phyloP scores from a whole-genome alignment of 92 coral and sea anemone species.

The Zoanthus sociatus region DNA sequence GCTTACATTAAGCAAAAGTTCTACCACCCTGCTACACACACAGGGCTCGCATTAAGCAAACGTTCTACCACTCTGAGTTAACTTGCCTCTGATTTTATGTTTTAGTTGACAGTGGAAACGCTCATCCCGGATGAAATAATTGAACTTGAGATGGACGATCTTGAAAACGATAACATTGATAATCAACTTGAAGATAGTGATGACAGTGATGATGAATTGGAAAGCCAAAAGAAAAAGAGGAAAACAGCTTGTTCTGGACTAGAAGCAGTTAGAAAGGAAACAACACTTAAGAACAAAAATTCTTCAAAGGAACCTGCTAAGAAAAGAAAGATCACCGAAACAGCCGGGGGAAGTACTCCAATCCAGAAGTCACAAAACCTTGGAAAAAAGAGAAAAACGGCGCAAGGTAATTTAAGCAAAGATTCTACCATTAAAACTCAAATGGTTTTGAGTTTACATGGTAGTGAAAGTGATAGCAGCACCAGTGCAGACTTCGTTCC shows the following conservation, averaged over 20 bases:
- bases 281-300: not conserved
- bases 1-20: no score
- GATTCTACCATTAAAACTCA: not conserved
- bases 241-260: not conserved
- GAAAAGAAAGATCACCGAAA: not conserved
- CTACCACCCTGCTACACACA: no score
- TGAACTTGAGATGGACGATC: constrained; percentile 4
- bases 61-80: no score
- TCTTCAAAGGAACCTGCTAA: not conserved
- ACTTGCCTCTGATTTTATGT: not conserved
- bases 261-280: not conserved
- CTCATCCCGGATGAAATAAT: constrained; percentile 35
- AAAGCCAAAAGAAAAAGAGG: not conserved
- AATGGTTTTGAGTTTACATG: not conserved
- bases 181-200: not conserved
- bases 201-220: constrained; percentile 6
- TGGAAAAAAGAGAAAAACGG: constrained; percentile 9
- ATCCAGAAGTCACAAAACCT: not conserved
- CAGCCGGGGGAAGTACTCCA: not conserved
- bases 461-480: not conserved
- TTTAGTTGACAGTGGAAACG: constrained; percentile 14
- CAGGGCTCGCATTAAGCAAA: no score
- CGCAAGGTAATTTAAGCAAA: not conserved
- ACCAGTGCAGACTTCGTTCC: not conserved
- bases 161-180: not conserved